These are phyloP conservation scores for Watsonalla binaria DNA, from an alignment of 2,888 invertebrate species.

Conservation along the genomic window DNA sequence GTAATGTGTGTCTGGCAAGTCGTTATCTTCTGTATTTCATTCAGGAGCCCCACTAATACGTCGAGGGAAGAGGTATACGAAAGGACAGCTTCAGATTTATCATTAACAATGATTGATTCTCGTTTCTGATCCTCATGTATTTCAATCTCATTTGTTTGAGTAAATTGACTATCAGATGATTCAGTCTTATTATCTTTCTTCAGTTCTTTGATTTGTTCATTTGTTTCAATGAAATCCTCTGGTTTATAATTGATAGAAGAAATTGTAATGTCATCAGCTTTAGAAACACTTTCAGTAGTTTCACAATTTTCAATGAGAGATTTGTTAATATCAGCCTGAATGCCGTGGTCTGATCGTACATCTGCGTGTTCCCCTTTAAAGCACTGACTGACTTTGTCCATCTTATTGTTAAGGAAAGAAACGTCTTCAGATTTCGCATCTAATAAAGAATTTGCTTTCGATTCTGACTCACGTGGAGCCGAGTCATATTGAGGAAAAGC, in stretches of 20 bases:
- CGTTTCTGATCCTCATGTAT: neutral
- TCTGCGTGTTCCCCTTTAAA: slow-evolving; percentile 14
- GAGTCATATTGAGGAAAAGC: slow-evolving; percentile 35
- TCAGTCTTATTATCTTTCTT: slow-evolving; percentile 1
- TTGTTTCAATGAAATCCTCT: neutral
- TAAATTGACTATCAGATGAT: neutral
- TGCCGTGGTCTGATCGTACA: slow-evolving; percentile 7
- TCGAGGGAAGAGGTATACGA: slow-evolving; percentile 58
- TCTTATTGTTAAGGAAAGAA: slow-evolving; percentile 8
- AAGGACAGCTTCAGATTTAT: slow-evolving; percentile 19
- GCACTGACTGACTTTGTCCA: slow-evolving; percentile 23
- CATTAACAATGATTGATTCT: slow-evolving; percentile 1
- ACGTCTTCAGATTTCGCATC: slow-evolving; percentile 3
- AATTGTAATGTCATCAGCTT: neutral
- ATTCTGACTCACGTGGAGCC: slow-evolving; percentile 10
- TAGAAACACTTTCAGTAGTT: neutral
- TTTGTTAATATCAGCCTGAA: slow-evolving; percentile 4
- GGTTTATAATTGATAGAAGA: neutral
- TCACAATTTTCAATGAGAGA: neutral
- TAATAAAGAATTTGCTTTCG: slow-evolving; percentile 15
- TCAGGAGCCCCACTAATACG: slow-evolving; percentile 57
- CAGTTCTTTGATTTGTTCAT: neutral
- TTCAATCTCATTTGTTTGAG: neutral
- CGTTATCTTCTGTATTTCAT: slow-evolving; percentile 67
- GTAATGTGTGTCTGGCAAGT: slow-evolving; percentile 43